phyloP scores from a whole-genome alignment of 2,888 invertebrate genomes.

The Drosophila gaucha region DNA sequence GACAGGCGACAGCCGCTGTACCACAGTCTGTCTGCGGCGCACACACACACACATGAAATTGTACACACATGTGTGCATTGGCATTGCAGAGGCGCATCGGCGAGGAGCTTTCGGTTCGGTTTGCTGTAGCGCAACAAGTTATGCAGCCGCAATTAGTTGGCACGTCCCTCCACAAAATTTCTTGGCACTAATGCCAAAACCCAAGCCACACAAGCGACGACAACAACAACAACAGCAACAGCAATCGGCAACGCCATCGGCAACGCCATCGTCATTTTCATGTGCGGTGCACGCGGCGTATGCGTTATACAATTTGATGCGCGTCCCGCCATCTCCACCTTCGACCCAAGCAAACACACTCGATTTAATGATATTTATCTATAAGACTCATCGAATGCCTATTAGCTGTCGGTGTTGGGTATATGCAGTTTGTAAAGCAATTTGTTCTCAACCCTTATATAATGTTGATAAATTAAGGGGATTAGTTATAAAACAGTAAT shows the following conservation, averaged over 20 bases:
- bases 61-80: slow-evolving; percentile 16
- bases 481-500: too few species aligned
- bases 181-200: slow-evolving; percentile 79
- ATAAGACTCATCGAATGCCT: slow-evolving; percentile 36
- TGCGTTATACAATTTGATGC: slow-evolving; percentile 54
- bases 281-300: slow-evolving; percentile 40
- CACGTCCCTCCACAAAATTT: slow-evolving; percentile 68
- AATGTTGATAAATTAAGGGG: too few species aligned
- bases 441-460: too few species aligned
- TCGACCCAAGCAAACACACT: slow-evolving; percentile 50
- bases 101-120: slow-evolving; percentile 34
- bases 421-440: background rate
- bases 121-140: slow-evolving; percentile 68
- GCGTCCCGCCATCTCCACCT: slow-evolving; percentile 9
- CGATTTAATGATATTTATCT: slow-evolving; percentile 56
- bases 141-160: slow-evolving; percentile 77
- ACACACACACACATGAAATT: slow-evolving; percentile 19
- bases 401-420: background rate
- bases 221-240: slow-evolving; percentile 23
- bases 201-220: slow-evolving; percentile 61
- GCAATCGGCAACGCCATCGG: slow-evolving; percentile 10
- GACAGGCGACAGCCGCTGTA: slow-evolving; percentile 58
- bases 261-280: slow-evolving; percentile 33
- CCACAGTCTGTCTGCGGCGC: slow-evolving; percentile 46
- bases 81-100: slow-evolving; percentile 24